Base-by-base conservation (phyloP, 2,888 invertebrate genomes). In the Acanthococcus lagerstroemiae region DNA sequence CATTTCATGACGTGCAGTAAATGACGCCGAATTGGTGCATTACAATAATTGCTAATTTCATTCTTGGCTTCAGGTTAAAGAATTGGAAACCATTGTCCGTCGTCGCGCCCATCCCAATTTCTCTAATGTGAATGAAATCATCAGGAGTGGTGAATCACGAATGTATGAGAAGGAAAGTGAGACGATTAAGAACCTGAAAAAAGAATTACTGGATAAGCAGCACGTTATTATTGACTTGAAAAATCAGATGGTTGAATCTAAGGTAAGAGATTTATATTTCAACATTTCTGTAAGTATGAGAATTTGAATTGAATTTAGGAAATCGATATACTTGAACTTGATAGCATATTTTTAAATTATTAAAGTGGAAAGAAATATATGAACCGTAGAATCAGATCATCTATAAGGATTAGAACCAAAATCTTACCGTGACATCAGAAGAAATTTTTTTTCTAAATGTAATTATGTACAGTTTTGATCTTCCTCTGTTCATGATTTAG, bases 71-170 rank as follows among this genome's bases (percentile, higher is more conserved):
- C 15, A 66, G 66, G 56, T 66, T 17, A 66, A 66, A 56, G 66
- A 66, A 66, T 46, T 66, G 27, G 66, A 66, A 56, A 56, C 46
- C n/a, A 66, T 66, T 46, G 56, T 66, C 4, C 52, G 63, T 24
- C 63, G 63, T 30, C 52, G 63, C 27, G 63, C 63, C 3, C 63
- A 63, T 54, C 63, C 63, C 1, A 63, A 63, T 24, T 52, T 63
- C 52, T 63, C 63, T 12, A 27, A 63, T 44, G 63, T 63, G 24
- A 52, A 50, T 12, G 52, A 63, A 22, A 63, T 63, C 19, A 54
- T 63, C n/a, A 52, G 30, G 37, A 63, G 37, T 17, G 48, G 3
- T 4, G 63, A 63, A 37, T 54, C 63, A 9, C 50, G 54, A 37
- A 26, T 9, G 15, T 24, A 24, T 30, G 54, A 63, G 24, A 27